Conservation (phyloP, 2,113 vertebrate species). For the Oncorhynchus masou region DNA sequence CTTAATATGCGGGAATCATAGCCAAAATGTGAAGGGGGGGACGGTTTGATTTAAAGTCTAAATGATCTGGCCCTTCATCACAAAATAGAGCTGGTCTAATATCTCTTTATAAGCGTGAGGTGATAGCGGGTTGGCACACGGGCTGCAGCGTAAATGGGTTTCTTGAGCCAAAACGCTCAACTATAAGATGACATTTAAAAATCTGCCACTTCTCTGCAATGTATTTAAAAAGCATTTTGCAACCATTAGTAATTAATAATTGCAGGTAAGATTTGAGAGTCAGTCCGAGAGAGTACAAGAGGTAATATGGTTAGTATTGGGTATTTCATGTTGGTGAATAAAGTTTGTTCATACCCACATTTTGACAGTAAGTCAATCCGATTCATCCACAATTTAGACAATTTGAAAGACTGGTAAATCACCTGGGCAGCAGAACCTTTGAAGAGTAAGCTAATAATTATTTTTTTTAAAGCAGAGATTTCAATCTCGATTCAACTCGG, state of each 20-base stretch:
- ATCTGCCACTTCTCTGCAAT: slow-evolving; percentile 3
- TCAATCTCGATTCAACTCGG: slow-evolving; percentile 66
- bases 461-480: slow-evolving; percentile 36
- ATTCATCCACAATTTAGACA: slow-evolving; percentile 76
- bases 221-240: background rate
- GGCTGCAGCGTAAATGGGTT: slow-evolving; percentile 7
- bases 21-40: background rate
- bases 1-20: background rate
- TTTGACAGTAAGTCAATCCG: slow-evolving; percentile 55
- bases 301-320: slow-evolving; percentile 2
- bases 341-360: slow-evolving; percentile 66
- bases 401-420: slow-evolving; percentile 73
- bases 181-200: slow-evolving; percentile 12
- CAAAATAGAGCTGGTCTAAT: background rate
- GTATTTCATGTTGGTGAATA: slow-evolving; percentile 72
- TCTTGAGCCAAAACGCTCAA: slow-evolving; percentile 29
- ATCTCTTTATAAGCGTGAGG: background rate
- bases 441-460: slow-evolving; percentile 54
- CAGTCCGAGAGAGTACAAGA: slow-evolving; percentile 34
- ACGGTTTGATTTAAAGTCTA: background rate
- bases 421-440: slow-evolving; percentile 55
- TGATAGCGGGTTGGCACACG: background rate
- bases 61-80: background rate
- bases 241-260: slow-evolving; percentile 38
- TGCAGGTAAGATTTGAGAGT: slow-evolving; percentile 47